Percentiles rank a stretch among this genome's conserved stretches.
Evolutionary conservation across 2,113 vertebrate genomes (phyloP).

Genomic region (Centropus bengalensis): DNA sequence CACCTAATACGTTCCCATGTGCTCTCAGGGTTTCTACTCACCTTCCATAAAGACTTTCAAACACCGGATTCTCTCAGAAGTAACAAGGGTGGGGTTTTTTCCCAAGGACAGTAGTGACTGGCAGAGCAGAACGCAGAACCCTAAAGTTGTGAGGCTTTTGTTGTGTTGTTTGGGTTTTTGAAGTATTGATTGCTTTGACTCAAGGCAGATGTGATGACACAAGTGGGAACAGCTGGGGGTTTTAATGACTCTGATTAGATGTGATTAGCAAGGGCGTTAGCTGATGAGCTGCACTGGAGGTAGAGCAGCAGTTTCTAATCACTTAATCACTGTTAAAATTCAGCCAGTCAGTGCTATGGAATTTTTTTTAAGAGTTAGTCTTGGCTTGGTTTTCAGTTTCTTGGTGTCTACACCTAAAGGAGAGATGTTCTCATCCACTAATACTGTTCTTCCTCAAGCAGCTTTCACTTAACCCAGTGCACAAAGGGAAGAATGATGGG

Average conservation of each 20-base stretch:
- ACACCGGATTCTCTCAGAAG: background rate
- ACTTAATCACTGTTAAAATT: background rate
- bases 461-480: background rate
- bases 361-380: background rate
- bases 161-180: too few relatives aligned
- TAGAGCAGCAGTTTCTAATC: background rate
- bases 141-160: too few relatives aligned
- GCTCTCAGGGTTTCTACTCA: background rate
- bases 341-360: background rate
- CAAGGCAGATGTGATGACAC: too few relatives aligned
- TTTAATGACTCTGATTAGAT: background rate
- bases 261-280: background rate
- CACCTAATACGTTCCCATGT: background rate
- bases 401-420: background rate
- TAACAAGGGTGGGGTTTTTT: background rate
- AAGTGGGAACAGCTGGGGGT: too few relatives aligned
- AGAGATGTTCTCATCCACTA: background rate
- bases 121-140: too few relatives aligned
- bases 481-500: background rate
- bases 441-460: background rate
- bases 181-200: too few relatives aligned
- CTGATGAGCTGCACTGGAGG: background rate
- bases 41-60: background rate
- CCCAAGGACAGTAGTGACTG: background rate
- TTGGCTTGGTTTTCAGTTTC: background rate